Conservation (phyloP, 1,140 invertebrate genomes). For the Oncopeltus fasciatus region DNA sequence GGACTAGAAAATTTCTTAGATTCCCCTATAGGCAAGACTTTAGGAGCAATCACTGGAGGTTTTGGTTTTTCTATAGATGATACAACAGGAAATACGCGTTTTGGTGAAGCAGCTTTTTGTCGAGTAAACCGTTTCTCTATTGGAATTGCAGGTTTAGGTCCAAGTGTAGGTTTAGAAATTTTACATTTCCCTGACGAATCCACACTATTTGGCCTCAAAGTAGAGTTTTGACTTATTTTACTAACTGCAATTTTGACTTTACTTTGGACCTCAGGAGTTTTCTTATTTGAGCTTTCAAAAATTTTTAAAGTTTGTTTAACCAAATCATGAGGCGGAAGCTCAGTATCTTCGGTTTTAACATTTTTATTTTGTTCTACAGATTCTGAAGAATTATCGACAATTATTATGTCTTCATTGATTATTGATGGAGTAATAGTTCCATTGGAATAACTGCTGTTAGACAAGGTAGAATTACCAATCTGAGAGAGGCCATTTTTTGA, state of each 20-base stretch:
- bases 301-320: constrained; percentile 69
- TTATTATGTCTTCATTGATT: constrained; percentile 32
- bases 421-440: constrained; percentile 21
- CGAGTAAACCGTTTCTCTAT: constrained; percentile 12
- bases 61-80: background rate
- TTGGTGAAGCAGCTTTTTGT: background rate
- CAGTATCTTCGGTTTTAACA: constrained; percentile 28
- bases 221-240: background rate
- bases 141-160: constrained; percentile 22
- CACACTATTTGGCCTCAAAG: constrained; percentile 1
- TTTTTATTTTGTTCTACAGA: background rate
- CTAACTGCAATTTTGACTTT: background rate
- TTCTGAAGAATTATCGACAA: constrained; percentile 29
- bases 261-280: background rate
- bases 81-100: constrained; percentile 10
- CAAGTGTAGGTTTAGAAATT: constrained; percentile 20
- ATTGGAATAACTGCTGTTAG: background rate
- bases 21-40: background rate
- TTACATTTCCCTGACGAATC: background rate
- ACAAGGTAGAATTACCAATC: background rate
- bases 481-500: constrained; percentile 14
- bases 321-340: constrained; percentile 68
- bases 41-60: constrained; percentile 3
- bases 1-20: background rate
- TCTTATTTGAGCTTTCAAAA: constrained; percentile 45